phyloP scores from a whole-genome alignment of 2,797 vertebrate genomes.

The Sebastes itinus region DNA sequence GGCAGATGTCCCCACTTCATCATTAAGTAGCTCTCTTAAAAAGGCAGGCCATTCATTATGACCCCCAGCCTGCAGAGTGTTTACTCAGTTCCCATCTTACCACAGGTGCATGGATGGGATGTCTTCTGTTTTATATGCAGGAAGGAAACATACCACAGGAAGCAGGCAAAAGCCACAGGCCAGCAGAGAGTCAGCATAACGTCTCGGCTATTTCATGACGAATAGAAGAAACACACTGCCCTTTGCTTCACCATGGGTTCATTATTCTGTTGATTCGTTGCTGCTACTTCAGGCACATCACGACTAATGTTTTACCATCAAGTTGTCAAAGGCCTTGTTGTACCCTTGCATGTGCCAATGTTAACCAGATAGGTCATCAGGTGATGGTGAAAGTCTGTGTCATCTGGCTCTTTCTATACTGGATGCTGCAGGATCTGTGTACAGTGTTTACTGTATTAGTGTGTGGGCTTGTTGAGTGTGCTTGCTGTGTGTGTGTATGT shows the following conservation, averaged over 20 bases:
- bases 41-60: slow-evolving; percentile 76
- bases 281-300: neutral
- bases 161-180: slow-evolving; percentile 27
- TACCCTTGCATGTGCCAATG: neutral
- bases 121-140: slow-evolving; percentile 32
- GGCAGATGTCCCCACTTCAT: slow-evolving; percentile 77
- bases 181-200: neutral
- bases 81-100: slow-evolving; percentile 71
- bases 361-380: neutral
- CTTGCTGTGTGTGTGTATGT: slow-evolving; percentile 34
- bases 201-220: neutral
- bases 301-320: neutral
- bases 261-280: neutral
- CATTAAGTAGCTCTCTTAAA: slow-evolving; percentile 76
- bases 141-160: slow-evolving; percentile 32
- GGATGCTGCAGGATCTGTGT: slow-evolving; percentile 11
- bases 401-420: neutral
- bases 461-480: slow-evolving; percentile 51
- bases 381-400: slow-evolving; percentile 7
- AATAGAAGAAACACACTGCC: neutral
- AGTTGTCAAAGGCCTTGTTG: slow-evolving; percentile 3
- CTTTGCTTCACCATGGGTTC: neutral
- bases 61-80: slow-evolving; percentile 63
- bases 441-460: slow-evolving; percentile 42
- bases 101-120: slow-evolving; percentile 61